Conservation (phyloP, 2,113 vertebrate genomes). For the Thamnophis sirtalis region DNA sequence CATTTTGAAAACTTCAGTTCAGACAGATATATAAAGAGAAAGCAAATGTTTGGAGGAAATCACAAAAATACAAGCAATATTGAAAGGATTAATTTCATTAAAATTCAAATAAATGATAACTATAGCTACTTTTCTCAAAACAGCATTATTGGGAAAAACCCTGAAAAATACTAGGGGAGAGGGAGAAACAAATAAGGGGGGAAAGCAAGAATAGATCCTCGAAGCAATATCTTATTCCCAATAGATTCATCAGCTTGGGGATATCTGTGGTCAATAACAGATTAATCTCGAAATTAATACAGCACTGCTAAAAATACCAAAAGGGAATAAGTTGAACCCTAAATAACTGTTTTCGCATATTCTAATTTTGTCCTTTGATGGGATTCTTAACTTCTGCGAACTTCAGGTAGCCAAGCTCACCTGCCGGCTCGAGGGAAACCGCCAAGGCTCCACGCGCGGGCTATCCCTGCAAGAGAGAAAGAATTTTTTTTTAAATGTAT, state of each 20-base stretch:
- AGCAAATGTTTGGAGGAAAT: neutral
- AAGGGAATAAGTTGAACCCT: neutral
- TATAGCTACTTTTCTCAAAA: neutral
- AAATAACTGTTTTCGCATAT: neutral
- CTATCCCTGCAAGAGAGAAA: neutral
- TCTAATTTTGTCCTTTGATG: neutral
- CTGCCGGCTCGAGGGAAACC: conserved; percentile 33
- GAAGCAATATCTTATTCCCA: neutral
- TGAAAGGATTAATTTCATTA: neutral
- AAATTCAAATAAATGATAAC: neutral
- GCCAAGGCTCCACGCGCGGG: neutral
- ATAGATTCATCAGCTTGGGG: neutral
- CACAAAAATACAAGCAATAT: neutral
- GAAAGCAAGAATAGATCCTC: neutral
- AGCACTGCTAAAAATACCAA: neutral
- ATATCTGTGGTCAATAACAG: neutral
- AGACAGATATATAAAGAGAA: neutral
- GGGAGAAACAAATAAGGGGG: neutral
- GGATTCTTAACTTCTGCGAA: neutral
- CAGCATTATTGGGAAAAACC: neutral
- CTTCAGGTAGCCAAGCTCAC: conserved; percentile 40
- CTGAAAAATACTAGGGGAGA: neutral
- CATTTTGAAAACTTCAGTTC: neutral
- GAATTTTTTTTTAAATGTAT: no score
- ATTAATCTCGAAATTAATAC: neutral